Evolutionary conservation across 2,888 invertebrate genomes (phyloP).

Genomic region (Stenodema calcarata): DNA sequence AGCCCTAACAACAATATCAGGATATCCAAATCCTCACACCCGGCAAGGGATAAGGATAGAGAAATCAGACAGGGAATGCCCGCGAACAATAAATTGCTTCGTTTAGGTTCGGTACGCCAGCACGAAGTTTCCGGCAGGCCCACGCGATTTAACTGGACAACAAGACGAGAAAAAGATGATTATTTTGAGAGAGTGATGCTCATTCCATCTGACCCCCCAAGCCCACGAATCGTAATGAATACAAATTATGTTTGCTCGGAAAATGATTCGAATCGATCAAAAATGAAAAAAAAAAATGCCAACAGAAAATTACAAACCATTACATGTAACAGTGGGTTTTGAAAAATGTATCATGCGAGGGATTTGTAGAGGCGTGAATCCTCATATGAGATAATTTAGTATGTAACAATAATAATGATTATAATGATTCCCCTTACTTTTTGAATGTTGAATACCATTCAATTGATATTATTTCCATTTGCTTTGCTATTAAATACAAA

Average conservation of each 20-base stretch:
- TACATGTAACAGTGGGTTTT: background rate
- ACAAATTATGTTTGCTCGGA: slow-evolving; percentile 2
- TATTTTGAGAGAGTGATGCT: background rate
- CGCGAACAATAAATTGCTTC: slow-evolving; percentile 9
- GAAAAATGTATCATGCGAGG: background rate
- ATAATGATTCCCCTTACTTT: no score
- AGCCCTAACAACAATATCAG: background rate
- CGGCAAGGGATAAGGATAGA: background rate
- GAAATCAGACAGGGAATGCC: background rate
- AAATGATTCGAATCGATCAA: background rate
- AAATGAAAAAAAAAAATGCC: background rate
- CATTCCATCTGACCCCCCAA: background rate
- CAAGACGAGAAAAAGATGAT: background rate
- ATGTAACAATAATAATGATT: no score
- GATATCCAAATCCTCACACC: background rate
- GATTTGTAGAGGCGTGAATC: no score
- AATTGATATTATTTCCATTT: no score
- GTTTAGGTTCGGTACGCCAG: background rate
- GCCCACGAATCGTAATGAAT: slow-evolving; percentile 36
- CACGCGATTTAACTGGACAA: background rate
- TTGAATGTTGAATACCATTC: no score
- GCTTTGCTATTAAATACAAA: no score
- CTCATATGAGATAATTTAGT: no score
- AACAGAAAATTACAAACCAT: background rate
- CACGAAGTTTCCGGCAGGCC: background rate